Evolutionary conservation across 2,888 invertebrate genomes (phyloP).

Genomic region (Cancer borealis): DNA sequence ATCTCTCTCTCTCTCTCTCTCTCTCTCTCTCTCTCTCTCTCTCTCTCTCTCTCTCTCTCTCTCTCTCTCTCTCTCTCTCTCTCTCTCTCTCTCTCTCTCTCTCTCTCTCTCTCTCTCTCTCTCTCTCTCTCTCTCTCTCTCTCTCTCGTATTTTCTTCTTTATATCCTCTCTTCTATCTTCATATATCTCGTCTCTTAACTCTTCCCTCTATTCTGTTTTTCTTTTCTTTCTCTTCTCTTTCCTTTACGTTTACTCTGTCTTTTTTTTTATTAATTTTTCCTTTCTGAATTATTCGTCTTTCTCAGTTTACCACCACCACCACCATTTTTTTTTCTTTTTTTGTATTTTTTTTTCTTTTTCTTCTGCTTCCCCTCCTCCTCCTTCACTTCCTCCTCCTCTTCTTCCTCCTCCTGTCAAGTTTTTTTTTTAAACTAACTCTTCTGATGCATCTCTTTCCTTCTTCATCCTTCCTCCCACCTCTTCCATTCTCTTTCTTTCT

Average conservation of each 20-base stretch:
- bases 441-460: no score
- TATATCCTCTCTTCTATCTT: background rate
- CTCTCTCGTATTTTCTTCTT: no score
- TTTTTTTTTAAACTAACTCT: background rate
- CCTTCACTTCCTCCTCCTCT: background rate
- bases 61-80: background rate
- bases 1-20: no score
- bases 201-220: background rate
- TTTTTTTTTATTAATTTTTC: background rate
- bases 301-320: background rate
- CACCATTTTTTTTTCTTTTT: background rate
- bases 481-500: background rate
- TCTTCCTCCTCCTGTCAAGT: background rate
- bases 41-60: background rate
- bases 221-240: background rate
- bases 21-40: no score
- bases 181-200: background rate
- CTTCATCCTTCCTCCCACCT: background rate
- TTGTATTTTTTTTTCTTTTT: background rate
- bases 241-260: background rate
- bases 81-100: background rate
- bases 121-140: background rate
- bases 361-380: background rate
- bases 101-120: background rate
- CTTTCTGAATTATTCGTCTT: background rate